Evolutionary conservation across 2,888 invertebrate genomes (phyloP), one percentile per base, ranked within the genome.

Genomic region (Pogonocherus hispidulus): DNA sequence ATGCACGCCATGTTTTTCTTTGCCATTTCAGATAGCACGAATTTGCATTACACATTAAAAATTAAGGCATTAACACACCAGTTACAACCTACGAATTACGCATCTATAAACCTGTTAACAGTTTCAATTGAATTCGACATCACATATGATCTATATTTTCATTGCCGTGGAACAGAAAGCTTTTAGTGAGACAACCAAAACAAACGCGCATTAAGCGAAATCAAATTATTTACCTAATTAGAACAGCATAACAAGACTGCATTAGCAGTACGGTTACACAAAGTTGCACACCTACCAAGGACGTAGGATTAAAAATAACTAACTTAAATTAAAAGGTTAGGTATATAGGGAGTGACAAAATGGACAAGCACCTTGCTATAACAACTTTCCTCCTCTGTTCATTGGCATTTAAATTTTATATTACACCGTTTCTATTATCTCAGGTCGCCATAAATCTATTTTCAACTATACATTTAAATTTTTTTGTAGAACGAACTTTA

Each of bases 191-290:
- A 41, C 41, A 41, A 41, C 41, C 41, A 41, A 41, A 41, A 41
- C 41, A n/a, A n/a, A 14, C 41, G 5, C 14, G 41, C 41, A 41
- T 41, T 41, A 41, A 2, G 41, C 4, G 41, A 41, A 41, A 41
- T 41, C 41, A 41, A 41, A 41, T 41, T 41, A 41, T 41, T 41
- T 41, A 41, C 16, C 41, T 41, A 41, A 41, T 41, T 41, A 41
- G 3, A 41, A 14, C n/a, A 41, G n/a, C 41, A 41, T n/a, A 41
- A 41, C 41, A 41, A 41, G 41, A 41, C 14, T 41, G 16, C 41
- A 41, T 41, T 41, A 41, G n/a, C 41, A 16, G n/a, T 41, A 41
- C 41, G 0, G 41, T 41, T 14, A 41, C n/a, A n/a, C 16, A 14
- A 6, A n/a, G 16, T 14, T n/a, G 4, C 41, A 16, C 41, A 41